Evolutionary conservation across 2,888 invertebrate species (phyloP), one percentile per base, ranked within the genome.

Genomic region (Monopis laevigella): DNA sequence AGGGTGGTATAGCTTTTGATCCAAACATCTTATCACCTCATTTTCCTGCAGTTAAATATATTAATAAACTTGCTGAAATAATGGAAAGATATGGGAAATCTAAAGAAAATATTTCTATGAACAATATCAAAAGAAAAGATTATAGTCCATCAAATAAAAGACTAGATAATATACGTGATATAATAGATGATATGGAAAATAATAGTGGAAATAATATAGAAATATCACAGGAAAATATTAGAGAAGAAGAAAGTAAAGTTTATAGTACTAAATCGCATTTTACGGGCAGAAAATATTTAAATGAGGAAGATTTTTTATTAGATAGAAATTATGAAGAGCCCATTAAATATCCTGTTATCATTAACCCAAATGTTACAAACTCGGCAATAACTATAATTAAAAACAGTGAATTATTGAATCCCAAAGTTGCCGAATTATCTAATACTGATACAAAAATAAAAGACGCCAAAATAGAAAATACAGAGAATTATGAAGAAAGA

Each of bases 91-190:
- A 58, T 46, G 48, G 51, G 32, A 48, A 53, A 27, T 8, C 13
- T 24, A 2, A 12, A 11, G 8, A 29, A 29, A 44, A 41, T 32
- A 44, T 46, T 27, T 40, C 43, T 19, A 39, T 34, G 17, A 46
- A 42, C 39, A 46, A 45, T 24, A 38, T 39, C 18, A 51, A 51
- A 39, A 36, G 3, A 13, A 3, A 13, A 28, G 11, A 28, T n/a
- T 28, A 28, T 28, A 28, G 28, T 7, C 6, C 28, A 28, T n/a
- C 45, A 43, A 50, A 60, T 46, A 56, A 55, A 43, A 64, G 51
- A 52, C 50, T 63, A 0, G 71, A 77, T 54, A 80, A 77, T 48
- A 78, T 80, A 48, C 62, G 58, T 34, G 78, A 80, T 47, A 67
- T 80, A 41, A 75, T 80, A 43, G 55, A 72, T 45, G 63, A 59